Evolutionary conservation across 2,888 invertebrate genomes (phyloP), one percentile per base, ranked within the genome.

Genomic region (Conops quadrifasciatus): DNA sequence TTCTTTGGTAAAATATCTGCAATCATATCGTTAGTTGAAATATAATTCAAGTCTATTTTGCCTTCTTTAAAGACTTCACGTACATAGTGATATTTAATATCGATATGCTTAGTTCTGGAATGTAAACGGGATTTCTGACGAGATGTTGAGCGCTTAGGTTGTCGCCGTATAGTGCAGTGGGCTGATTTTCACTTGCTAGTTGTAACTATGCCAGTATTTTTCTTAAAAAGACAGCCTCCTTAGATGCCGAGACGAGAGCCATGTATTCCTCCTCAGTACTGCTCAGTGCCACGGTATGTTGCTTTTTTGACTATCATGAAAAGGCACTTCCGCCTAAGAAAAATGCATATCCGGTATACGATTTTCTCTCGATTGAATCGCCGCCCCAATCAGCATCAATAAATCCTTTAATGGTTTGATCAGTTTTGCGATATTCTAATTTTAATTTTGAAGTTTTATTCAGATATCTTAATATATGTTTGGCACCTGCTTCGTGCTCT

Each of bases 381-480:
- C 43, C 72, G 26, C 5, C 73, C 74, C 9, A 73, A 74, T 49
- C 71, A 74, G 9, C 15, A 47, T 70, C 72, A 79, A 43, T 71
- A 72, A 1, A 75, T 64, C 43, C 72, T 75, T 2, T 51, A 45
- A 71, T 77, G 67, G 1, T 65, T 68, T 9, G 73, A 9, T 19
- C 60, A 15, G n/a, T 60, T 60, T 36, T 13, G 5, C 9, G 7
- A 21, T 26, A 21, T n/a, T 49, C n/a, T 1, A 49, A 49, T 49
- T 16, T 19, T 13, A 49, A 49, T n/a, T 49, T 19, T n/a, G 49
- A 16, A 4, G 49, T 75, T 45, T 68, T 71, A 26, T 70, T 68
- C 28, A 78, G 51, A 56, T 78, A 76, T 28, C 75, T 72, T 19
- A 78, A 51, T 26, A 78, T 45, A 60, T 75, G 77, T 49, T 74